Conservation (phyloP, 2,888 invertebrate genomes). For the Tortrix viridana region DNA sequence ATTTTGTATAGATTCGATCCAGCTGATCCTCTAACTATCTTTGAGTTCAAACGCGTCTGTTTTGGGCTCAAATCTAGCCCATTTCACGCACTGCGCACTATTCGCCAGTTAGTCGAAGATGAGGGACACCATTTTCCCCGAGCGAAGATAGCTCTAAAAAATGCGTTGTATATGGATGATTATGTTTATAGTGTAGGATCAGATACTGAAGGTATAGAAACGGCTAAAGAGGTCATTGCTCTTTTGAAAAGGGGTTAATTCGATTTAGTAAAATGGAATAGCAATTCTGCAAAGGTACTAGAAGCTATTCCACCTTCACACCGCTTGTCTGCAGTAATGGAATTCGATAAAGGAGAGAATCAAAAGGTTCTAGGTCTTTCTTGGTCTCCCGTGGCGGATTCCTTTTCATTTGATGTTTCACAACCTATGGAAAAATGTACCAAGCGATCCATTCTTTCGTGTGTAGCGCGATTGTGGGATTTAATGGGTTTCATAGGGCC, state of each 20-base stretch:
- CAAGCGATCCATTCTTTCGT: constrained; percentile 18
- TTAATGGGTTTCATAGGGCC: constrained; percentile 14
- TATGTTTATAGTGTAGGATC: neutral
- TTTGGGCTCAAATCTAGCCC: too few species aligned
- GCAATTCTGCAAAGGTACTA: constrained; percentile 11
- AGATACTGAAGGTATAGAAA: neutral
- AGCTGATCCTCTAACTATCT: too few species aligned
- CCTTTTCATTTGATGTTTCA: neutral
- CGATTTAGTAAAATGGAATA: constrained; percentile 21
- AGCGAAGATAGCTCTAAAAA: neutral
- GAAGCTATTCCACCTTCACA: constrained; percentile 16
- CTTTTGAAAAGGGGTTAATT: constrained; percentile 7
- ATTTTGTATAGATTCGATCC: too few species aligned
- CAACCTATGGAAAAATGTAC: neutral
- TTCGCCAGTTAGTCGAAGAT: constrained; percentile 5
- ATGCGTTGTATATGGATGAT: neutral
- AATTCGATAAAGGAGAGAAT: constrained; percentile 9
- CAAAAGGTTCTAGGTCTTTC: constrained; percentile 15
- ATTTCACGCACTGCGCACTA: too few species aligned
- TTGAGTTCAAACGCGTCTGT: too few species aligned
- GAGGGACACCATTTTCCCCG: neutral
- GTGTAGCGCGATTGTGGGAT: constrained; percentile 23
- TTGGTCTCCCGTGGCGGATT: constrained; percentile 7
- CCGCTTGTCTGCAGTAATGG: neutral
- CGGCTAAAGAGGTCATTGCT: neutral